Conservation (phyloP, 2,797 vertebrate species). For the Artibeus lituratus region DNA sequence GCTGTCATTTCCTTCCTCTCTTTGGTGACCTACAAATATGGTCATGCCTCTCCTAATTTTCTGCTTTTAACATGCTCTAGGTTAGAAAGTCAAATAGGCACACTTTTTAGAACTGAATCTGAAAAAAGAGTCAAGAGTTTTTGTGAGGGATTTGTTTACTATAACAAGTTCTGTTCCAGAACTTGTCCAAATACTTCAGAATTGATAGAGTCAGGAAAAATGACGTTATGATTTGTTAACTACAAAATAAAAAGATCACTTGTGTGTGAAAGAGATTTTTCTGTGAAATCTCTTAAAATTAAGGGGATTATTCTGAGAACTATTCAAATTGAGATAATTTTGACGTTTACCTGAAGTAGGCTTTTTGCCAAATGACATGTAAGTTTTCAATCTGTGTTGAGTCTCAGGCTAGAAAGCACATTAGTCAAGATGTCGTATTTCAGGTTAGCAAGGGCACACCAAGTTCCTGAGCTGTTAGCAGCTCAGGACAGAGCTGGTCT, state of each 20-base stretch:
- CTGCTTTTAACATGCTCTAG: constrained; percentile 50
- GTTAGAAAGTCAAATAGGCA: constrained; percentile 58
- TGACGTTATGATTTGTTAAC: background rate
- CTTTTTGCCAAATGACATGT: background rate
- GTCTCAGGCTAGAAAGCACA: background rate
- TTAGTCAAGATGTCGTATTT: background rate
- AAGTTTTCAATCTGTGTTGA: background rate
- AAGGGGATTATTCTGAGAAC: background rate
- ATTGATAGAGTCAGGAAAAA: background rate
- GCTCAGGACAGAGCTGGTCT: background rate
- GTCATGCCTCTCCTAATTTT: constrained; percentile 49
- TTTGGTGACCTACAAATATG: constrained; percentile 18
- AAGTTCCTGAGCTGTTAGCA: background rate
- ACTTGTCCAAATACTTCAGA: background rate
- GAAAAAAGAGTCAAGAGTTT: background rate
- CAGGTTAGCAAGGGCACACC: background rate
- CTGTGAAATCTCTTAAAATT: background rate
- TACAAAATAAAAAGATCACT: background rate
- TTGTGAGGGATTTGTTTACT: background rate
- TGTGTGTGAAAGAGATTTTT: background rate
- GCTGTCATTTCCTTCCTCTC: constrained; percentile 38
- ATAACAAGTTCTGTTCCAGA: background rate
- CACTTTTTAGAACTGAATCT: background rate
- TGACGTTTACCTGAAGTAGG: background rate
- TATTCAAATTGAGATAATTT: constrained; percentile 1